Conservation (phyloP, 1,140 invertebrate species). For the Drusus annulatus region DNA sequence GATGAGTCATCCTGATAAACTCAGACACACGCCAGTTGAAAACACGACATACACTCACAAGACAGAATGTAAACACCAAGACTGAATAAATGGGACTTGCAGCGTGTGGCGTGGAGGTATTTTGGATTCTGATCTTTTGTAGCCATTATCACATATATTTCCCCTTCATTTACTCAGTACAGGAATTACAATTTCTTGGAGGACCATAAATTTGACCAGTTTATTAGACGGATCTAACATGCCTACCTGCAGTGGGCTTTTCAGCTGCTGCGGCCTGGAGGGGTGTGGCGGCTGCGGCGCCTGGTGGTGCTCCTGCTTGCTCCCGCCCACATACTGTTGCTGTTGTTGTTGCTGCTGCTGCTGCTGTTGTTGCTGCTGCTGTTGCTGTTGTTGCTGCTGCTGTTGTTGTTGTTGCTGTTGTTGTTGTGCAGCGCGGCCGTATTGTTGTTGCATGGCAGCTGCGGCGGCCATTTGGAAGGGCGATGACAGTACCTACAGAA, state of each 20-base stretch:
- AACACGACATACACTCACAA: no score
- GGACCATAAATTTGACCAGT: no score
- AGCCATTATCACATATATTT: no score
- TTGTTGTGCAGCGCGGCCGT: conserved; percentile 46
- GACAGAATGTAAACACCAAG: no score
- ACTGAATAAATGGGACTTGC: no score
- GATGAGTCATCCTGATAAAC: no score
- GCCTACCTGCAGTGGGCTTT: conserved; percentile 56
- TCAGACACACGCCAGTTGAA: no score
- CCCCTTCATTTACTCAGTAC: no score
- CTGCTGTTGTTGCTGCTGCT: conserved; percentile 13
- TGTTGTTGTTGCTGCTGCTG: conserved; percentile 43
- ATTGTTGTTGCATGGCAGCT: conserved; percentile 47
- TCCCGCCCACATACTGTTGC: conserved; percentile 46
- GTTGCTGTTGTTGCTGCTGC: conserved; percentile 39
- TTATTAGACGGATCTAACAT: no score
- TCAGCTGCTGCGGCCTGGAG: conserved; percentile 53
- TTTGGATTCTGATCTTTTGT: no score
- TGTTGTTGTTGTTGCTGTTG: conserved; percentile 28
- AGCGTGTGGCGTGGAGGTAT: no score
- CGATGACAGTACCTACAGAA: conserved; percentile 53
- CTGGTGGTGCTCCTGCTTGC: conserved; percentile 41
- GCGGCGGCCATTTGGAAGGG: conserved; percentile 50
- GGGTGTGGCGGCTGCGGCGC: conserved; percentile 48
- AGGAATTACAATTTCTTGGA: no score